Percentiles rank a stretch among this genome's conserved stretches.
Evolutionary conservation across 2,888 invertebrate species (phyloP).

Genomic region (Slavum lentiscoides): DNA sequence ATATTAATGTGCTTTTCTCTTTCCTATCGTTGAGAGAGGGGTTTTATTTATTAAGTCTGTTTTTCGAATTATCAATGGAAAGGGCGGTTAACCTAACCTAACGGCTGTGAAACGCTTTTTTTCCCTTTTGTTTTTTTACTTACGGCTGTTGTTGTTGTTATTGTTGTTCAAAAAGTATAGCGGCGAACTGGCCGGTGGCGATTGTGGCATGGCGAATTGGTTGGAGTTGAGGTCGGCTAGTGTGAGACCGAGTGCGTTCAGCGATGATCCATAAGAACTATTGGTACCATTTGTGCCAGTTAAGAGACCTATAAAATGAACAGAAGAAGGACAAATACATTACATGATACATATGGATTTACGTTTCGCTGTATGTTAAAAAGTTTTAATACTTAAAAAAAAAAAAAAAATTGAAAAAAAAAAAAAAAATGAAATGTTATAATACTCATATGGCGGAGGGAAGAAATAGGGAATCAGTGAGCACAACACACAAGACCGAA

Average conservation of each 20-base stretch:
- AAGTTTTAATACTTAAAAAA: not conserved
- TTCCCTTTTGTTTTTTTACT: conserved; percentile 3
- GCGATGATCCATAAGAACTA: conserved; percentile 41
- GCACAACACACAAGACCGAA: not conserved
- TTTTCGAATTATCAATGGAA: not conserved
- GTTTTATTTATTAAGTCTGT: not conserved
- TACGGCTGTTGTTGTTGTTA: conserved; percentile 41
- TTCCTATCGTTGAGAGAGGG: not conserved
- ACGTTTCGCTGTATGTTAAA: conserved; percentile 3
- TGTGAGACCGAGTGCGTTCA: conserved; percentile 46
- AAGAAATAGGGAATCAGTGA: no score
- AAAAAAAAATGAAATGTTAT: not conserved
- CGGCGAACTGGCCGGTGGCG: conserved; percentile 46
- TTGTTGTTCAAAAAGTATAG: conserved; percentile 47
- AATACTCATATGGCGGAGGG: not conserved
- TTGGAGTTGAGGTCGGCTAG: conserved; percentile 39
- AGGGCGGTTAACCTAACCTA: not conserved
- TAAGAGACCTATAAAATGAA: conserved; percentile 14
- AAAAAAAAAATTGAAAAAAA: not conserved
- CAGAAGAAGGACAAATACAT: not conserved
- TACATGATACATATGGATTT: not conserved
- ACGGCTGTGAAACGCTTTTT: no score
- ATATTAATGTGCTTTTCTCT: not conserved
- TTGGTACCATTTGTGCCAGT: conserved; percentile 30
- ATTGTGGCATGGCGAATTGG: conserved; percentile 47